Evolutionary conservation across 2,113 vertebrate genomes (phyloP), one percentile per base, ranked within the genome.

Genomic region (Cairina moschata): DNA sequence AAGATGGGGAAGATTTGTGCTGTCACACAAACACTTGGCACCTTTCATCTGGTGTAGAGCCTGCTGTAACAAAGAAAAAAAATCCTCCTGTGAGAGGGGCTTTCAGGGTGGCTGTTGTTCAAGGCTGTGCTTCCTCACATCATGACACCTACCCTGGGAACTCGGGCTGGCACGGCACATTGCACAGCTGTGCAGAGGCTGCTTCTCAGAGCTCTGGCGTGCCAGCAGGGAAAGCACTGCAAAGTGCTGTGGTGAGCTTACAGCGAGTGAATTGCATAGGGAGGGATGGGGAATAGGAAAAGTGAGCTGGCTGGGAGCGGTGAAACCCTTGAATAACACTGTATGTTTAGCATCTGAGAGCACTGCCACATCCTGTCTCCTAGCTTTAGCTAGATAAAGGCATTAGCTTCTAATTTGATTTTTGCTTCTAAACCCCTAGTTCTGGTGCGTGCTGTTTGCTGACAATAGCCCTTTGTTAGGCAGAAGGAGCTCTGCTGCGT

Each of bases 391-490:
- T 62, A 46, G 48, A 56, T n/a, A 44, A 75, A 85, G 59, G 48
- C 59, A 78, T 26, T 1, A 6, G 11, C 38, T 59, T 79, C 38
- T 62, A 59, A 54, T 73, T 50, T 40, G 38, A 23, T 55, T 88
- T 74, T 71, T 93, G 34, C 32, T 75, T 54, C 46, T 46, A 83
- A 83, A 66, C 13, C 63, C 20, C 0, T n/a, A 5, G 48, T 28
- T 54, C 69, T 60, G n/a, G 20, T 2, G 5, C 16, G 28, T 58
- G 46, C 38, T 2, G 2, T 23, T 71, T 60, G 54, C 63, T 92
- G 89, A 93, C 75, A 97, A 82, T 52, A 81, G 62, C 73, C 44
- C 26, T 92, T 90, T 95, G 63, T 91, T 56, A n/a, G 58, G 5
- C 1, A 76, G 66, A 4, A 50, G 54, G n/a, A 86, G 67, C 54